Evolutionary conservation across 1,140 invertebrate species (phyloP), one percentile per base, ranked within the genome.

Genomic region (Leptinotarsa defecta): DNA sequence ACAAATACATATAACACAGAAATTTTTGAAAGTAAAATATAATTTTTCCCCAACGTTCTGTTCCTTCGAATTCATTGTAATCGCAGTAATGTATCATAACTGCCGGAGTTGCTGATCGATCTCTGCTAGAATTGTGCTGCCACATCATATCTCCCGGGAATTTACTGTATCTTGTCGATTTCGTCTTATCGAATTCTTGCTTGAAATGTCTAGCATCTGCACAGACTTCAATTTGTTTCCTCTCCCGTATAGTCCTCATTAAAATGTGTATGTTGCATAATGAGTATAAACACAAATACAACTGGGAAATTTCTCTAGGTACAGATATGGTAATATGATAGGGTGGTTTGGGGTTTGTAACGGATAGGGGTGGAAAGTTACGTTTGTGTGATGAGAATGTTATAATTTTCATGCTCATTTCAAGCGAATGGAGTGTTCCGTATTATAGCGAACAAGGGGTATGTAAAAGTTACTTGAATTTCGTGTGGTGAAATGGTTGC

Each of bases 231-330:
- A 24, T 71, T 71, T 71, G 27, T 71, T 62, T 61, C 61, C 70
- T 62, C 52, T 71, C 22, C 52, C 22, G 70, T 68, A 68, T 68
- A 48, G 13, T 19, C 49, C 70, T 62, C 70, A 71, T 61, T 71
- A 71, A 71, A 71, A 71, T 71, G 70, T 71, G 52, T 71, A 71
- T 49, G 48, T 71, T 71, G 48, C 52, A 62, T 71, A 71, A 71
- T 71, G 57, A 71, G 61, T 71, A 43, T 71, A 71, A 71, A 71
- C 70, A 71, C 48, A 61, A 71, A 71, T 52, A 71, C 67, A 68
- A 27, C n/a, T 19, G 67, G 24, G 24, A 48, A 68, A 43, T 57
- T 57, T 57, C 15, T 57, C 52, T 57, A 57, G 34, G 24, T 68
- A 19, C 43, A n/a, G 67, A 68, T 68, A 68, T 68, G 67, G 67